A percentile compares a stretch with the other conserved stretches of the same genome.
Conservation (phyloP, 2,113 vertebrate genomes). For the Ramphastos sulfuratus region DNA sequence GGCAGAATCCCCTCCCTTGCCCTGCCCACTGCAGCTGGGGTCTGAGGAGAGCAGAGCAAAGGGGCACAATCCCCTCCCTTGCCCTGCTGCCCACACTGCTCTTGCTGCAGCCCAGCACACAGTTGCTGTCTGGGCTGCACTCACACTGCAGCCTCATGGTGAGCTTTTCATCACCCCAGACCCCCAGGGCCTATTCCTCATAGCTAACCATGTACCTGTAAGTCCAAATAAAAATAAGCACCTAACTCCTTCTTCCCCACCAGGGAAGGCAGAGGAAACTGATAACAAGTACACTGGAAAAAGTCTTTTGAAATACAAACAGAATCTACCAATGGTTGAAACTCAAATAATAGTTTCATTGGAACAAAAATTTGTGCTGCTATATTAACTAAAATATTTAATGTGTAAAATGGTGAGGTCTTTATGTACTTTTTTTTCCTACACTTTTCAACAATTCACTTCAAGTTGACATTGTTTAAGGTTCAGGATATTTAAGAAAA, state of each 20-base stretch:
- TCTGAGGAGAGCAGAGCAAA: too few species aligned
- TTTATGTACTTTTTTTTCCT: neutral
- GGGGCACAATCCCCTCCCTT: too few species aligned
- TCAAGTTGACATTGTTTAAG: neutral
- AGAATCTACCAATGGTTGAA: neutral
- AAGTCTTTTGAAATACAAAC: constrained; percentile 33
- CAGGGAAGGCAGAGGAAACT: constrained; percentile 10
- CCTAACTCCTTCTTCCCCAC: neutral
- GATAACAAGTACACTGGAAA: constrained; percentile 53
- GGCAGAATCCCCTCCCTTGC: too few species aligned
- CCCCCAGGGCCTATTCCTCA: too few species aligned
- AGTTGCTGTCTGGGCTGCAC: too few species aligned
- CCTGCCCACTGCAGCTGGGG: too few species aligned
- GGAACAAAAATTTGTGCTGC: neutral
- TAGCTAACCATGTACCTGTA: constrained; percentile 16
- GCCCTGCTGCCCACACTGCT: too few species aligned
- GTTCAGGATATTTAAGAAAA: neutral
- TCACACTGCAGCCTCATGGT: too few species aligned
- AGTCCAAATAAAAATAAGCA: constrained; percentile 53
- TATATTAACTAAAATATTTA: neutral
- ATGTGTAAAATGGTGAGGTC: neutral
- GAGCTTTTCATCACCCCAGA: too few species aligned
- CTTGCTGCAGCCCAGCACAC: too few species aligned
- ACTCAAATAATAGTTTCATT: neutral
- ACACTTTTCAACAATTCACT: neutral